Evolutionary conservation across 2,888 invertebrate species (phyloP).

Genomic region (Ectobius pallidus): DNA sequence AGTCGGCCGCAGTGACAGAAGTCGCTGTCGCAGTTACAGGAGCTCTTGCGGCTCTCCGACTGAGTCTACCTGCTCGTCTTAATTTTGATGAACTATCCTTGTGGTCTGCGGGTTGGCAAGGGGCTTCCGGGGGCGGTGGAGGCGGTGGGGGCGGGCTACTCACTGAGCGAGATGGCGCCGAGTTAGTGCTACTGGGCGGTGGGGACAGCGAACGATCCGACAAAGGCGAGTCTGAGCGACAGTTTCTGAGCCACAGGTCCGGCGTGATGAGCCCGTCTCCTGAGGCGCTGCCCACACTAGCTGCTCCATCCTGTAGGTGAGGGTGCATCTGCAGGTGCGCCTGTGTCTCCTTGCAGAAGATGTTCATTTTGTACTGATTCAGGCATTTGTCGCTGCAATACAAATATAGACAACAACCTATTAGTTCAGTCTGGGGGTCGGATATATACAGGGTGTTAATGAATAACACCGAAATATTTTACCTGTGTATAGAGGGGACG

Average conservation of each 20-base stretch:
- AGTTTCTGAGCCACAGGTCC: conserved; percentile 87
- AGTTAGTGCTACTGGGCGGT: conserved; percentile 34
- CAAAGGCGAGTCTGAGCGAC: conserved; percentile 69
- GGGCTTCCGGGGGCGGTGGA: conserved; percentile 49
- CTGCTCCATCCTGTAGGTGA: conserved; percentile 61
- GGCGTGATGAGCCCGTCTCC: conserved; percentile 71
- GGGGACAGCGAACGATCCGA: conserved; percentile 47
- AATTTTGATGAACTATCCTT: neutral
- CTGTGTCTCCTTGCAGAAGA: conserved; percentile 92
- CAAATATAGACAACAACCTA: neutral
- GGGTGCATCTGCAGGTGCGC: conserved; percentile 85
- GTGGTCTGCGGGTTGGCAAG: conserved; percentile 48
- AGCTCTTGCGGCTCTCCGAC: conserved; percentile 13
- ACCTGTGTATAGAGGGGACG: no score
- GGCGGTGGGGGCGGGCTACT: conserved; percentile 44
- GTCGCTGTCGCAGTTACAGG: conserved; percentile 38
- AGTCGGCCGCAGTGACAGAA: conserved; percentile 58
- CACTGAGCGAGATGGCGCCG: conserved; percentile 48
- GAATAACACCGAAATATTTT: no score
- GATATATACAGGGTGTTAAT: no score
- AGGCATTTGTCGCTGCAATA: conserved; percentile 87
- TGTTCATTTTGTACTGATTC: conserved; percentile 97
- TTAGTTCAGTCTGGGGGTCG: no score
- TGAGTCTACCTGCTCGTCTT: conserved; percentile 53
- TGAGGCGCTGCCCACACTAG: conserved; percentile 34